Percentiles rank a stretch among this genome's conserved stretches.
Evolutionary conservation across 1,140 invertebrate genomes (phyloP).

Genomic region (Pseudomyrmex gracilis): DNA sequence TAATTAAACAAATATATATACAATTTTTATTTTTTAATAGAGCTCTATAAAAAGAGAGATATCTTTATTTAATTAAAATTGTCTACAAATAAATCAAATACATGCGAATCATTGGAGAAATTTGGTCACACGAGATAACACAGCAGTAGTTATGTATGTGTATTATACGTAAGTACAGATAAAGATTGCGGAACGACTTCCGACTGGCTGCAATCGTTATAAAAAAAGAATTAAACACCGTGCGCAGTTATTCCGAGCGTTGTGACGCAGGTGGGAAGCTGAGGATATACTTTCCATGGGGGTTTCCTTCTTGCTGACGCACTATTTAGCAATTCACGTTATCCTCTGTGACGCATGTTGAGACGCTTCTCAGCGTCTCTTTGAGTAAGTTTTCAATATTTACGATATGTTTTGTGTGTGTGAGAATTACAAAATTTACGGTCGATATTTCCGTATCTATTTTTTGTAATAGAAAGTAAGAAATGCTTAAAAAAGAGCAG

Average conservation of each 20-base stretch:
- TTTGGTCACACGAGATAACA: too few species aligned
- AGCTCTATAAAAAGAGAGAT: too few species aligned
- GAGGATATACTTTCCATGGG: not conserved
- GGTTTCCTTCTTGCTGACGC: conserved; percentile 33
- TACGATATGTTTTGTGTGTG: not conserved
- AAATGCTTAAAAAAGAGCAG: too few species aligned
- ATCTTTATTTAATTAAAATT: too few species aligned
- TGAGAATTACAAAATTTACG: too few species aligned
- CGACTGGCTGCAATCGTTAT: too few species aligned
- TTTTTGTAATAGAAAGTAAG: too few species aligned
- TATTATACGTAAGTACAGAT: not conserved
- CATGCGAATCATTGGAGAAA: too few species aligned
- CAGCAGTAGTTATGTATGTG: not conserved
- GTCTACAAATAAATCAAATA: too few species aligned
- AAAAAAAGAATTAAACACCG: not conserved
- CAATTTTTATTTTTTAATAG: too few species aligned
- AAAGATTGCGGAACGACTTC: not conserved
- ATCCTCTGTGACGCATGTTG: not conserved
- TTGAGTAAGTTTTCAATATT: not conserved
- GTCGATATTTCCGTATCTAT: too few species aligned
- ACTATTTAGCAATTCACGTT: not conserved
- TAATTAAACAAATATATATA: too few species aligned
- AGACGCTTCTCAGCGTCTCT: not conserved
- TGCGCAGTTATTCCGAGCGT: not conserved
- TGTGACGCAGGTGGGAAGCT: conserved; percentile 15